Base-by-base conservation (phyloP, 1,140 invertebrate species). In the Procambarus clarkii region DNA sequence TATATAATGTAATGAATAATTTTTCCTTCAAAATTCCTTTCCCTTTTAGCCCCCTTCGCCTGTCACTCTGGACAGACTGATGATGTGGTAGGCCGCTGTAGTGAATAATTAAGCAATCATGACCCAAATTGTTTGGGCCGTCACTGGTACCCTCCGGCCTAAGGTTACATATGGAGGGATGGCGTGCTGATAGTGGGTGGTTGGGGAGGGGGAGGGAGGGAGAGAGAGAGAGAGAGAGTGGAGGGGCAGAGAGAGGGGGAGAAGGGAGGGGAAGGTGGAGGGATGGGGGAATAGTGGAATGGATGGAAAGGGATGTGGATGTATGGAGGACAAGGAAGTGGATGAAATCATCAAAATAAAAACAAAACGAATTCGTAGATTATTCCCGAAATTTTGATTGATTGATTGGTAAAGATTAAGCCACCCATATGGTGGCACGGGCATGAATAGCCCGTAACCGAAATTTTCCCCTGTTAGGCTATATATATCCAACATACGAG, bases 31-130 rank as follows among this genome's bases (percentile, higher is more conserved):
- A 58, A 69, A 11, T 69, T 34, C 69, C 69, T 24, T 24, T 34
- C 69, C 69, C 69, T 24, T 24, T 74, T 24, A 13, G 13, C 60
- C n/a, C 69, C n/a, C 69, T 9, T 11, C n/a, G n/a, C 69, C 60
- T 64, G 11, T 4, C 60, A 64, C 7, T 18, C 60, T 64, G 60
- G 60, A 54, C 69, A 34, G 69, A n/a, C 69, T 74, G 69, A 21
- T 74, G 69, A 74, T 34, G 69, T 34, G 24, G 69, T 74, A 74
- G 69, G 69, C n/a, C 69, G 69, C 24, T 34, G 24, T 24, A n/a
- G 69, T 34, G 69, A 34, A 74, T 74, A 74, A 74, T 34, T 24
- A 74, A 74, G 69, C 69, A 34, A 74, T 74, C 69, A 34, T 74
- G 15, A 74, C 69, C 34, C 69, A 74, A 74, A 24, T 74, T 74